Conservation (phyloP, 2,888 invertebrate genomes). For the Entomobrya proxima region DNA sequence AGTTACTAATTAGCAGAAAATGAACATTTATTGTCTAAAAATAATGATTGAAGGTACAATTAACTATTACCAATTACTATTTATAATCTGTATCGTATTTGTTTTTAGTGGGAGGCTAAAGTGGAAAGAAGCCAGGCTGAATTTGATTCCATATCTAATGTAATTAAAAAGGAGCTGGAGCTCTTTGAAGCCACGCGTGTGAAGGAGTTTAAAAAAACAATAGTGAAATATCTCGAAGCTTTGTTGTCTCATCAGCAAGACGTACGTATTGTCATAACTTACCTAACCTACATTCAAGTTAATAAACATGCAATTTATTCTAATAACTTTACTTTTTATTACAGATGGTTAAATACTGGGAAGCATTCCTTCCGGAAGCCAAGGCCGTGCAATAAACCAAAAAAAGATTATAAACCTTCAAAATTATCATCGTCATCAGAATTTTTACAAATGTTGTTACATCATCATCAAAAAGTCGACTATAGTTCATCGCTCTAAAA, state of each 20-base stretch:
- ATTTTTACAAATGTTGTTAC: too few species aligned
- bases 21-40: neutral
- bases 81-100: too few species aligned
- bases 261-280: slow-evolving; percentile 79
- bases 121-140: slow-evolving; percentile 98
- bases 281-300: neutral
- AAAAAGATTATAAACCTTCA: neutral
- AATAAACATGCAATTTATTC: slow-evolving; percentile 2
- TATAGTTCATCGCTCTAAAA: too few species aligned
- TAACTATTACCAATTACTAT: neutral
- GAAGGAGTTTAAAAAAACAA: slow-evolving; percentile 91
- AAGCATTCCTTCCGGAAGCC: slow-evolving; percentile 96
- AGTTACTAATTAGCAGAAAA: slow-evolving; percentile 27
- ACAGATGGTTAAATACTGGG: slow-evolving; percentile 96
- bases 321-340: slow-evolving; percentile 10
- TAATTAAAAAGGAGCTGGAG: slow-evolving; percentile 95
- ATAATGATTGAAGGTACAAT: neutral
- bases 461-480: neutral
- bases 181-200: slow-evolving; percentile 92
- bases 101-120: slow-evolving; percentile 91
- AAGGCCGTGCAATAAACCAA: slow-evolving; percentile 89
- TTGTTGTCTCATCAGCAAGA: slow-evolving; percentile 96
- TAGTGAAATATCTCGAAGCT: slow-evolving; percentile 94
- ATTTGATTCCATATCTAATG: slow-evolving; percentile 95
- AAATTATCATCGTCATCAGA: too few species aligned